phyloP scores from a whole-genome alignment of 2,797 vertebrate species.

The Anomalospiza imberbis region DNA sequence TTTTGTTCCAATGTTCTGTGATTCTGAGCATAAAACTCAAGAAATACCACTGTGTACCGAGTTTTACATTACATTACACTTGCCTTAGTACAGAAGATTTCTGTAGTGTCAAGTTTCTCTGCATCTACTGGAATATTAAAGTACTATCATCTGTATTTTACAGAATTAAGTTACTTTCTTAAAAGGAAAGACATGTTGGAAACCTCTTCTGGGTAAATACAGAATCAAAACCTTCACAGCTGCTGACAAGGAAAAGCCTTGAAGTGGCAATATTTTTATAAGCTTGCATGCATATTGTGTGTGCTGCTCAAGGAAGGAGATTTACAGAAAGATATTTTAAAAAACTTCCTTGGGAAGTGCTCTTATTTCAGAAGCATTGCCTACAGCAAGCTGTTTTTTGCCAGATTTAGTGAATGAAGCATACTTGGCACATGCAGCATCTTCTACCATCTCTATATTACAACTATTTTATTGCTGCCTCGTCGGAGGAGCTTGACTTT shows the following conservation, averaged over 20 bases:
- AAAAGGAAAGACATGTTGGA: background rate
- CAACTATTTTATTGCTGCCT: background rate
- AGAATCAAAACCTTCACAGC: background rate
- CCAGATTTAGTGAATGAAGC: background rate
- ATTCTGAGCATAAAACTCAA: background rate
- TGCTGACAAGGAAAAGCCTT: background rate
- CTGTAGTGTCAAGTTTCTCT: background rate
- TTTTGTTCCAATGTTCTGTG: background rate
- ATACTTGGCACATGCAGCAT: background rate
- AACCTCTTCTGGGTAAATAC: background rate
- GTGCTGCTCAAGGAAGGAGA: background rate
- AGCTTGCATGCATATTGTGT: background rate
- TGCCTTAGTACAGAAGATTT: background rate
- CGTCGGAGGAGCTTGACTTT: background rate
- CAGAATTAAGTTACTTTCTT: background rate
- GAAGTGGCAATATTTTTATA: background rate
- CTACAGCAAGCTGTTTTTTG: conserved; percentile 22
- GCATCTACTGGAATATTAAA: background rate
- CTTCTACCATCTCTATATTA: background rate
- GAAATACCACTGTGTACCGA: background rate
- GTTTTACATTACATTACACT: background rate
- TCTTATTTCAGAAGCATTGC: background rate
- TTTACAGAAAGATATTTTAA: background rate
- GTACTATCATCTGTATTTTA: background rate
- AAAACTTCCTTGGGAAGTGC: background rate